Evolutionary conservation across 2,113 vertebrate genomes (phyloP), one percentile per base, ranked within the genome.

Genomic region (Elachura formosa): DNA sequence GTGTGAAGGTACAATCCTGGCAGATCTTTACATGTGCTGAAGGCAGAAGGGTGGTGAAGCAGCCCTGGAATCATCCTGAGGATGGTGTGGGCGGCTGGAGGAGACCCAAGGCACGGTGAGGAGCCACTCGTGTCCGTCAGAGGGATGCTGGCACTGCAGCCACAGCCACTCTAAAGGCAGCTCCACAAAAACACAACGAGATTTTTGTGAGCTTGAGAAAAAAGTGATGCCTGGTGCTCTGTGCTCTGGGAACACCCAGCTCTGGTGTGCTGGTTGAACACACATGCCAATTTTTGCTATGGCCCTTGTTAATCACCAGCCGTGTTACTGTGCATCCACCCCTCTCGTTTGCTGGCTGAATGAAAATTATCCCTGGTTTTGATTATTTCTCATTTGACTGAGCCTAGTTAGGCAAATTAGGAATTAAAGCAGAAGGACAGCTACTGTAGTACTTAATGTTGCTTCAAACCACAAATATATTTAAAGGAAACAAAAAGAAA

Each of bases 361-460:
- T 90, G 82, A 90, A 94, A 95, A 91, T 23, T 40, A 88, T 93
- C 79, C 78, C 64, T 10, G 79, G 34, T 67, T 95, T 84, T 63
- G 78, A 94, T 88, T 90, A 90, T 62, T 94, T 96, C 85, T 62
- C 89, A 55, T 90, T 88, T 89, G 63, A 91, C 82, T 88, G 90
- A 93, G 64, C 64, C 75, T 71, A 81, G 86, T 86, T 91, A 94
- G 81, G 71, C 87, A 93, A 91, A 84, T 43, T 79, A 87, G 86
- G 91, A 94, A 97, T 89, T 95, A 93, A 87, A 86, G 84, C 78
- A 77, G 77, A 84, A 93, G 66, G 83, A 87, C 68, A 91, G 64
- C 90, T 79, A 92, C 58, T 94, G 84, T 93, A 89, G 84, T 69
- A 90, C 40, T 94, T 90, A 21, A 84, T 74, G 83, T 87, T 79